Evolutionary conservation across 2,797 vertebrate genomes (phyloP).

Genomic region (Morus bassanus): DNA sequence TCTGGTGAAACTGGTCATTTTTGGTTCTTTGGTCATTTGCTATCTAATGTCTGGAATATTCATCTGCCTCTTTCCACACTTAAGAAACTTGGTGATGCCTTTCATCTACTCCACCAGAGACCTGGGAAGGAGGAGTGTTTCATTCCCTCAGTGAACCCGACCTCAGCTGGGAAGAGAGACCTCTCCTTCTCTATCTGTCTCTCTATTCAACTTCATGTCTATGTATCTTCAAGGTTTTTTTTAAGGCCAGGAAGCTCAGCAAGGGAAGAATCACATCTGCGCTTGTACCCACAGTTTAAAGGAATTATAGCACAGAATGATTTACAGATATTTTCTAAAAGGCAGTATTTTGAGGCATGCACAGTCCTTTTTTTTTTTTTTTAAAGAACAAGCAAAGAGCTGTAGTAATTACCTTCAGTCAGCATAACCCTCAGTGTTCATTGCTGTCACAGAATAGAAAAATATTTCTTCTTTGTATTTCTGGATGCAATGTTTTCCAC

Average conservation of each 20-base stretch:
- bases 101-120: background rate
- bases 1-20: background rate
- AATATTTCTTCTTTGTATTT: constrained; percentile 22
- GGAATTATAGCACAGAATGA: background rate
- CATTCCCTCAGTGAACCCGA: background rate
- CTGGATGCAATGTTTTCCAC: constrained; percentile 42
- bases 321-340: constrained; percentile 33
- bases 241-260: background rate
- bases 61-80: background rate
- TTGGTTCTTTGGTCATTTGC: background rate
- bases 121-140: background rate
- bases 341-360: background rate
- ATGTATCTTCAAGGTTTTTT: background rate
- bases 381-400: background rate
- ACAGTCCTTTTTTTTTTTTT: background rate
- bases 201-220: background rate
- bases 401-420: constrained; percentile 32
- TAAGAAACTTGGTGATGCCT: background rate
- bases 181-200: background rate
- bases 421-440: background rate
- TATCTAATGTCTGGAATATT: background rate
- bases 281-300: background rate
- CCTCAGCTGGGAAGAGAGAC: background rate
- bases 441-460: constrained; percentile 48
- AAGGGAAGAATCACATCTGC: background rate